Base-by-base conservation (phyloP, 1,140 invertebrate species). In the Dendrolimus kikuchii region DNA sequence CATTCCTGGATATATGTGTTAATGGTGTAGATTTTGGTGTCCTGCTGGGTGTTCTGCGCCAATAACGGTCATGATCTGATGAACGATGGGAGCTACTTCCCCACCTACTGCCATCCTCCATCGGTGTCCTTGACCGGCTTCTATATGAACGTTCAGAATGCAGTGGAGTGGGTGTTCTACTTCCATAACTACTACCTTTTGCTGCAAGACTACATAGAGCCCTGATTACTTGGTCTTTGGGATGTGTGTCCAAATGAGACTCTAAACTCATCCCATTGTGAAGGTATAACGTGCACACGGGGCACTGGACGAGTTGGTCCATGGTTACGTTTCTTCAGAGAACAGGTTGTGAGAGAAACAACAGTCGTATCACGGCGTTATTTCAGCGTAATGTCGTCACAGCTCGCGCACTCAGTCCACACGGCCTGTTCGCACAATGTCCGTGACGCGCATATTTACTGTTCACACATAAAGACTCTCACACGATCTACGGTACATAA, bases 201-300 rank as follows among this genome's bases (percentile, higher is more conserved):
- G 72, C 66, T 61, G 85, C 77, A 38, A 86, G 55, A 57, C 43
- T 70, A 63, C 87, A 88, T 46, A 95, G 82, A n/a, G 94, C 94
- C 71, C 93, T 93, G 60, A 95, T 95, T 38, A 96, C 93, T 77
- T 95, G 93, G 70, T 95, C 94, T 75, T 95, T 95, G 36, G 94
- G 94, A 88, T 95, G 94, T 5, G 93, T 95, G 68, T 94, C 91
- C 72, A 96, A 89, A 81, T 95, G 94, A 57, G 90, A 90, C 67
- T 94, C 92, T 55, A 95, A 81, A 51, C 92, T 92, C 83, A 95
- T 95, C 39, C 94, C 94, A 81, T 93, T 93, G 59, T 93, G 91
- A 47, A 95, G 88, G 75, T 91, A 95, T 44, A 95, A 87, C 23
- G 94, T 95, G 86, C 94, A 95, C 46, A 95, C 94, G 37, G 94